phyloP scores from a whole-genome alignment of 2,888 invertebrate species.

The Antitype chi region DNA sequence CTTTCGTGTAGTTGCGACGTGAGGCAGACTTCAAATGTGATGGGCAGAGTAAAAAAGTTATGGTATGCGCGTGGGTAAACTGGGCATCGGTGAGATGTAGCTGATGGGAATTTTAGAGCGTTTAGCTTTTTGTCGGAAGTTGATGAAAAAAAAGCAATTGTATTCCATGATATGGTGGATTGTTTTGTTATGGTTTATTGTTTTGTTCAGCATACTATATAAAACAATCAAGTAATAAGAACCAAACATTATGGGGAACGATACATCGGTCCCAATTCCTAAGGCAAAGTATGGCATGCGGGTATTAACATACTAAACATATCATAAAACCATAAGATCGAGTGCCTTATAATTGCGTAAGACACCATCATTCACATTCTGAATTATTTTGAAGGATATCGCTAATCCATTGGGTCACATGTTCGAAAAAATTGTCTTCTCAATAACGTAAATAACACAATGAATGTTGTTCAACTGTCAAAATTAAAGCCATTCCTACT shows the following conservation, averaged over 20 bases:
- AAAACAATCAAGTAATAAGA: not conserved
- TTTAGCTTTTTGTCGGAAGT: slow-evolving; percentile 2
- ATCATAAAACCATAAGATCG: no score
- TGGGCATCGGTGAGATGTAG: not conserved
- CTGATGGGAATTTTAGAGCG: not conserved
- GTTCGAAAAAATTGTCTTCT: no score
- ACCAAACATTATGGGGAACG: not conserved
- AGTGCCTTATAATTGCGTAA: no score
- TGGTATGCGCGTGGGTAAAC: slow-evolving; percentile 1
- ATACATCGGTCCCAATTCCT: not conserved
- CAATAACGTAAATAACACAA: no score
- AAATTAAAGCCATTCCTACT: no score
- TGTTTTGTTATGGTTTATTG: not conserved
- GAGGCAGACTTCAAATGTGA: slow-evolving; percentile 31
- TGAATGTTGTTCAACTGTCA: no score
- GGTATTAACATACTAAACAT: no score
- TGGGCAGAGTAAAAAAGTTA: slow-evolving; percentile 21
- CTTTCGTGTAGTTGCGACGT: slow-evolving; percentile 40
- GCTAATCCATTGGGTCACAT: no score
- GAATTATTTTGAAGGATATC: no score
- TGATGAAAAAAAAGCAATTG: not conserved
- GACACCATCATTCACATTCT: no score
- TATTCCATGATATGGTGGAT: not conserved
- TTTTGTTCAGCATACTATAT: not conserved
- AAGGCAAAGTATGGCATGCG: not conserved